phyloP scores from a whole-genome alignment of 2,113 vertebrate species.

The Xiphophorus couchianus region DNA sequence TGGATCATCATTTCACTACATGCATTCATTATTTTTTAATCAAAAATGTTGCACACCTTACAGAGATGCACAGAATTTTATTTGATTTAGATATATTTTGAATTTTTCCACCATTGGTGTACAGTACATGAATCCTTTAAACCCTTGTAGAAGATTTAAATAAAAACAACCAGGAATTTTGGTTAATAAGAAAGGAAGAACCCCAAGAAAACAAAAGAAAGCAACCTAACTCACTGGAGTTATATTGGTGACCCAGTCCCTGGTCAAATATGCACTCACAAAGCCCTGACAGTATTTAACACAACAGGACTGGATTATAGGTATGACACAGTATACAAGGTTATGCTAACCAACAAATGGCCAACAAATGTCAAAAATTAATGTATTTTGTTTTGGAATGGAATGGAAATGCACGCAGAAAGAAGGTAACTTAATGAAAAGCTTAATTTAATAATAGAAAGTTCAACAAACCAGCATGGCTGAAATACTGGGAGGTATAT shows the following conservation, averaged over 20 bases:
- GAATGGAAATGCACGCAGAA: not conserved
- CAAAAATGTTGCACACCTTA: not conserved
- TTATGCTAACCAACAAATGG: too few species aligned
- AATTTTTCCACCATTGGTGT: not conserved
- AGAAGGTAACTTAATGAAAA: not conserved
- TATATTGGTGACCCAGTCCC: not conserved
- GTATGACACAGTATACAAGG: too few species aligned
- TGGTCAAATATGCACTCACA: too few species aligned
- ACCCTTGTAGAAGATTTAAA: not conserved
- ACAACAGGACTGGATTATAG: too few species aligned
- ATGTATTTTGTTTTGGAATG: not conserved
- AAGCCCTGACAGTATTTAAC: too few species aligned
- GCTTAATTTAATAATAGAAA: not conserved
- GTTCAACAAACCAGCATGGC: not conserved
- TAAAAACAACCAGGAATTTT: not conserved
- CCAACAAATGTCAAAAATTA: too few species aligned
- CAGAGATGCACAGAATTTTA: not conserved
- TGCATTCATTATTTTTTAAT: not conserved
- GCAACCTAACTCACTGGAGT: not conserved
- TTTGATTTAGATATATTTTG: not conserved
- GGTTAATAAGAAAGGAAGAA: not conserved
- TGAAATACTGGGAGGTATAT: not conserved
- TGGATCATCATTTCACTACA: not conserved
- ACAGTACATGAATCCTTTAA: not conserved
- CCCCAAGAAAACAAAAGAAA: not conserved